A percentile compares a stretch with the other conserved stretches of the same genome.
These are phyloP conservation scores for Erpobdella octoculata DNA, from an alignment of 2,888 invertebrate genomes.

Conservation along the genomic window DNA sequence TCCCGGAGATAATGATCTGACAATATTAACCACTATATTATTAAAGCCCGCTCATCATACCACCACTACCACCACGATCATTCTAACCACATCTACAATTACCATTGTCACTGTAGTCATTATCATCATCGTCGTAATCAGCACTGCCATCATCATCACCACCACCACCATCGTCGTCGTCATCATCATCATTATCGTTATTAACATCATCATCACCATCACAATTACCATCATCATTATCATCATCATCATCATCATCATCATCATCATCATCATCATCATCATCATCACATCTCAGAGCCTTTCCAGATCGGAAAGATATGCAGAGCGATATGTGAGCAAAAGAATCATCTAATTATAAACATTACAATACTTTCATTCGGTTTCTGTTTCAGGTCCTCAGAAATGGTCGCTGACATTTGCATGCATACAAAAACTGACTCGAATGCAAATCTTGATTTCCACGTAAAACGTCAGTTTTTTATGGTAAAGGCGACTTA, in stretches of 20 bases:
- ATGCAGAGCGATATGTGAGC: not conserved
- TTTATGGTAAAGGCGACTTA: too few species aligned
- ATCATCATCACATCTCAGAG: not conserved
- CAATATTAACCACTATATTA: not conserved
- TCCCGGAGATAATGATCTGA: not conserved
- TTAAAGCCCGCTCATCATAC: too few species aligned
- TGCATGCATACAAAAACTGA: too few species aligned
- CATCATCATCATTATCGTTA: slow-evolving; percentile 2
- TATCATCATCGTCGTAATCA: slow-evolving; percentile 18
- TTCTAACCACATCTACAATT: not conserved
- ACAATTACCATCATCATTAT: slow-evolving; percentile 12
- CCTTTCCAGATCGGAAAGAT: not conserved
- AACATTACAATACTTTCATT: too few species aligned
- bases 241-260: slow-evolving; percentile 19
- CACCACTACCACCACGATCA: not conserved
- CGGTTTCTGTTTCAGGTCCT: too few species aligned
- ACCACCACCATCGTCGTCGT: not conserved
- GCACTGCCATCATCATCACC: slow-evolving; percentile 16
- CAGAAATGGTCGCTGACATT: too few species aligned
- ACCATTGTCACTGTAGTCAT: not conserved
- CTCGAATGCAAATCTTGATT: too few species aligned
- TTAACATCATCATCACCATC: slow-evolving; percentile 7
- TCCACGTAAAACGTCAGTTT: too few species aligned
- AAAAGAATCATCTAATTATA: too few species aligned
- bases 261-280: slow-evolving; percentile 16